Conservation (phyloP, 2,797 vertebrate species). For the Manis crassicaudata region DNA sequence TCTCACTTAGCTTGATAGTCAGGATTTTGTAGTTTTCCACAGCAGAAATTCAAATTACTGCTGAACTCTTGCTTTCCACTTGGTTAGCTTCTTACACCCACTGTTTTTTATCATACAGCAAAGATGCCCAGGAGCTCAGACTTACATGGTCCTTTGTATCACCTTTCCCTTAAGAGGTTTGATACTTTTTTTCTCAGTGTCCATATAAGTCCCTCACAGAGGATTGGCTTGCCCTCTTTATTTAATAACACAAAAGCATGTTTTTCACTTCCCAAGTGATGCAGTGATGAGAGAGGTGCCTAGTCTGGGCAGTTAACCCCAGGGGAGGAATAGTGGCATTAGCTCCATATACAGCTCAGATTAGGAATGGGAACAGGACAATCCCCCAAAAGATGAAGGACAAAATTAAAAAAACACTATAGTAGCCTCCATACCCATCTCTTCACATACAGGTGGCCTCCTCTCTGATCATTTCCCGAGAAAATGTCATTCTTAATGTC, state of each 20-base stretch:
- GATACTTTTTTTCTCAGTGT: neutral
- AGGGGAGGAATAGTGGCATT: neutral
- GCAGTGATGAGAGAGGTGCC: neutral
- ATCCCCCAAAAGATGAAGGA: neutral
- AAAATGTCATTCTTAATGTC: neutral
- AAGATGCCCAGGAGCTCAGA: neutral
- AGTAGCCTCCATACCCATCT: neutral
- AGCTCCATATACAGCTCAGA: neutral
- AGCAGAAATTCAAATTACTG: neutral
- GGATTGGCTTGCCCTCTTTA: neutral
- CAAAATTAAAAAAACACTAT: neutral
- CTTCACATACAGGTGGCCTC: neutral
- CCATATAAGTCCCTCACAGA: neutral
- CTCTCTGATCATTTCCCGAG: neutral
- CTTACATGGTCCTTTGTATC: neutral
- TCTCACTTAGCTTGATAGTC: neutral
- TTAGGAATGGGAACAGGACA: neutral
- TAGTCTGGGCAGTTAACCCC: neutral
- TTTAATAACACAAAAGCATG: neutral
- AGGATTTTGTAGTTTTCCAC: neutral
- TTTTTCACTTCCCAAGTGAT: neutral
- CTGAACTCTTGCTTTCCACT: neutral
- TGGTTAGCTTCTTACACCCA: neutral
- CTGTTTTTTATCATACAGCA: rapidly evolving
- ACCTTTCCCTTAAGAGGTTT: neutral